Base-by-base conservation (phyloP, 2,888 invertebrate genomes). In the Heptascelio sp. region DNA sequence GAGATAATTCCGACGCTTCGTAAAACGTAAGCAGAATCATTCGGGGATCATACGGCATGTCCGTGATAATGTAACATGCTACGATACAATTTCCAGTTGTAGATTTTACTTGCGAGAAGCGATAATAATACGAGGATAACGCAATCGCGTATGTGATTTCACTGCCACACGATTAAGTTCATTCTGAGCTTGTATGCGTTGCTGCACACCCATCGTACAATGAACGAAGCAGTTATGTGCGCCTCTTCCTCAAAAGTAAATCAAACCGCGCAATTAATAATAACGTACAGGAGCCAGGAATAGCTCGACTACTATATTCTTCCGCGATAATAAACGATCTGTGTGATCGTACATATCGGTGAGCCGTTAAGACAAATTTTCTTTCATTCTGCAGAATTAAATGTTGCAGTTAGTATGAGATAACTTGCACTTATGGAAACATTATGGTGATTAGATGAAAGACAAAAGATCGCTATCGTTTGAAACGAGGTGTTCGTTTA, bases 71-170 rank as follows among this genome's bases (percentile, higher is more conserved):
- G 76, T 71, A 64, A 73, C 83, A 62, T 43, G 59, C 70, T 68
- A 71, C 73, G 75, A 84, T 83, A 80, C 79, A 77, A 83, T 86
- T 87, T 85, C 81, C 76, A 77, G 78, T 64, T 70, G 82, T 65
- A 84, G 83, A 82, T 83, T 80, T 85, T 83, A 84, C 80, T 85
- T 78, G 81, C 75, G 71, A 80, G 73, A 21, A 77, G 53, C 77
- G 83, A 85, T 87, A 83, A 86, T 82, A 85, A 78, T 79, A 64
- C 57, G 46, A 9, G 71, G 51, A 77, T 81, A 85, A 79, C 57
- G 55, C 55, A 72, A 67, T 79, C 53, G 67, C 21, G 60, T 49
- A 67, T 67, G 51, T 79, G 79, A 79, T 79, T 59, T 40, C 17
- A 72, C 72, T 59, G 67, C 55, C 67, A 59, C 71, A 59, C 51